Conservation (phyloP, 2,113 vertebrate species). For the Apeltes quadracus region DNA sequence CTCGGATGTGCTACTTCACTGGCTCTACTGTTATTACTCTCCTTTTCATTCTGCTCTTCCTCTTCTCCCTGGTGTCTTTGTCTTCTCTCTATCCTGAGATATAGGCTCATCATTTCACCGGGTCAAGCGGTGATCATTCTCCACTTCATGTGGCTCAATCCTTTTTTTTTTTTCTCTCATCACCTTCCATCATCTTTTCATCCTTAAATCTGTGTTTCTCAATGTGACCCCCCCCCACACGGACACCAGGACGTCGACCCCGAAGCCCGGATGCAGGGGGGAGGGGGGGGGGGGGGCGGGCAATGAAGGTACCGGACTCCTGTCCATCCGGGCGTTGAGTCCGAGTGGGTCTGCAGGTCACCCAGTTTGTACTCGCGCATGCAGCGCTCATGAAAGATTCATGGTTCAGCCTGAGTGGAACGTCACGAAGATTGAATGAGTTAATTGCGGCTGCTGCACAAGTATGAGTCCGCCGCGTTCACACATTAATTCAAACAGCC, state of each 20-base stretch:
- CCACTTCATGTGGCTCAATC: slow-evolving; percentile 51
- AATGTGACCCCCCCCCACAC: slow-evolving; percentile 26
- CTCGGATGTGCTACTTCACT: slow-evolving; percentile 66
- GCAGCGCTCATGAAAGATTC: slow-evolving; percentile 70
- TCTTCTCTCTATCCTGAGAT: slow-evolving; percentile 11
- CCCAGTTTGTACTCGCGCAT: slow-evolving; percentile 37
- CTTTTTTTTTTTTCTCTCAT: slow-evolving; percentile 44
- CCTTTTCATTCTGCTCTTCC: slow-evolving; percentile 32
- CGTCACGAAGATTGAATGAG: slow-evolving; percentile 67
- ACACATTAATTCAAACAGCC: slow-evolving; percentile 48
- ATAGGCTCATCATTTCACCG: slow-evolving; percentile 26
- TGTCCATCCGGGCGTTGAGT: slow-evolving; percentile 31
- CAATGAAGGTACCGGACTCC: slow-evolving; percentile 36
- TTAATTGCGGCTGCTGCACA: slow-evolving; percentile 45
- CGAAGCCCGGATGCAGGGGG: slow-evolving; percentile 22
- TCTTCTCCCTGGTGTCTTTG: slow-evolving; percentile 39
- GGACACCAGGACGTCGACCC: neutral
- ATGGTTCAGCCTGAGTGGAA: slow-evolving; percentile 54
- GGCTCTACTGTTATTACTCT: slow-evolving; percentile 64
- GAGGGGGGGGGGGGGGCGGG: too few species aligned
- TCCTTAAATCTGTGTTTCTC: slow-evolving; percentile 12
- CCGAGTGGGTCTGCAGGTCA: slow-evolving; percentile 43
- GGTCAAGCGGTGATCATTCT: slow-evolving; percentile 49
- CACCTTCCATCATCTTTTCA: slow-evolving; percentile 22
- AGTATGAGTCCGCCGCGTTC: slow-evolving; percentile 42